Evolutionary conservation across 2,888 invertebrate genomes (phyloP).

Genomic region (Zeuzera pyrina): DNA sequence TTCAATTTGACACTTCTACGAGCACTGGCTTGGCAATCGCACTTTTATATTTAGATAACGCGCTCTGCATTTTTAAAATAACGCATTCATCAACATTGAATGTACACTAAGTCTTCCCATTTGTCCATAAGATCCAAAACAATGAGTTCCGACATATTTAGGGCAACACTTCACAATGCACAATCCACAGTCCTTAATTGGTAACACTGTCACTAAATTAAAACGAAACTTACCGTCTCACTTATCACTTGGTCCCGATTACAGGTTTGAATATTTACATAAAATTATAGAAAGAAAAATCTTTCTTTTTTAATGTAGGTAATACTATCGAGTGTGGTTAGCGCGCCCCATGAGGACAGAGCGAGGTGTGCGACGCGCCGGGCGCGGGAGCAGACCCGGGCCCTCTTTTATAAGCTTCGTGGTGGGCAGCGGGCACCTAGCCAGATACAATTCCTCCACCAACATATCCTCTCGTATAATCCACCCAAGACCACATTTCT

Average conservation of each 20-base stretch:
- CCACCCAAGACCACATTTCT: conserved; percentile 8
- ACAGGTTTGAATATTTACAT: conserved; percentile 39
- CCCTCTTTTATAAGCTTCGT: conserved; percentile 69
- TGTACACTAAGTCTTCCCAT: too few species aligned
- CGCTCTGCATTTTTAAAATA: too few species aligned
- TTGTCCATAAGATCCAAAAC: conserved; percentile 33
- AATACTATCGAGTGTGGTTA: conserved; percentile 60
- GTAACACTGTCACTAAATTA: conserved; percentile 29
- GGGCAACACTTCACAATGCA: conserved; percentile 59
- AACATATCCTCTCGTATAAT: conserved; percentile 14
- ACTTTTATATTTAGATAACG: too few species aligned
- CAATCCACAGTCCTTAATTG: conserved; percentile 54
- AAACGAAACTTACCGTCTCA: conserved; percentile 67
- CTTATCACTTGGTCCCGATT: conserved; percentile 69
- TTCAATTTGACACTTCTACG: too few species aligned
- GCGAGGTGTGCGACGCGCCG: conserved; percentile 59
- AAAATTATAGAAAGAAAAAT: conserved; percentile 29
- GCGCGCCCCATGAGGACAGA: conserved; percentile 70
- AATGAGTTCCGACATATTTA: conserved; percentile 24
- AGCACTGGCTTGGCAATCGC: conserved; percentile 41
- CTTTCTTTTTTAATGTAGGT: conserved; percentile 39
- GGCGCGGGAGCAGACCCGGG: conserved; percentile 54
- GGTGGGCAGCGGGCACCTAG: conserved; percentile 51
- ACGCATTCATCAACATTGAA: too few species aligned
- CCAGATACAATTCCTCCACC: conserved; percentile 36